These are phyloP conservation scores for Cathartes aura DNA, from an alignment of 2,113 vertebrate species.

Conservation along the genomic window DNA sequence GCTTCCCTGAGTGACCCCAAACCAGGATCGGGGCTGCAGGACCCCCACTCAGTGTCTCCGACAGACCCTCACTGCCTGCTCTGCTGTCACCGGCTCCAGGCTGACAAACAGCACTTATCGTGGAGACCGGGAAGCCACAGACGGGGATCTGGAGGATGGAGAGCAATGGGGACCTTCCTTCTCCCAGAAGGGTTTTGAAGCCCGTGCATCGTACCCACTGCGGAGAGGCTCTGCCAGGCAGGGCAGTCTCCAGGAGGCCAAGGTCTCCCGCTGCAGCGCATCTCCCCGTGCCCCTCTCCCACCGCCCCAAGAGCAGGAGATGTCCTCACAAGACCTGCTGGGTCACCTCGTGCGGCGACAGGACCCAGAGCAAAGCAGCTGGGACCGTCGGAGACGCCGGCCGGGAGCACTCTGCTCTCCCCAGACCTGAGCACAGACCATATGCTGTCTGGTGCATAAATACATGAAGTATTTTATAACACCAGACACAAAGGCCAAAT, in stretches of 20 bases:
- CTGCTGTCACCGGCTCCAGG: neutral
- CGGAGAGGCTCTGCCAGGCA: neutral
- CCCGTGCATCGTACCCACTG: fast-evolving
- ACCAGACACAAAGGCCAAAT: neutral
- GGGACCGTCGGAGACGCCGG: fast-evolving
- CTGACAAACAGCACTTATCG: neutral
- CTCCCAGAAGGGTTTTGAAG: neutral
- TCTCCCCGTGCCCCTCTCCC: fast-evolving
- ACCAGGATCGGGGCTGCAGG: fast-evolving
- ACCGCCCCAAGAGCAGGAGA: neutral
- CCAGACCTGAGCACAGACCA: neutral
- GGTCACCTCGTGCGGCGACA: neutral
- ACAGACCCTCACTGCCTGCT: fast-evolving
- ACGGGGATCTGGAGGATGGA: neutral
- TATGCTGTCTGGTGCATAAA: neutral
- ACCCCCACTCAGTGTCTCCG: neutral
- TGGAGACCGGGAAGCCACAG: fast-evolving
- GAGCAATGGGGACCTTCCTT: neutral
- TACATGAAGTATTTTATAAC: neutral
- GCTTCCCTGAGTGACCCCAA: neutral
- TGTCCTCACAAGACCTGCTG: neutral
- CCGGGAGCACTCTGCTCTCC: neutral
- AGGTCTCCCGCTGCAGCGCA: neutral
- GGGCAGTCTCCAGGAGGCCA: neutral
- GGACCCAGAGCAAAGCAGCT: neutral